Percentiles rank a stretch among this genome's conserved stretches.
Conservation (phyloP, 2,797 vertebrate species). For the Trachops cirrhosus region DNA sequence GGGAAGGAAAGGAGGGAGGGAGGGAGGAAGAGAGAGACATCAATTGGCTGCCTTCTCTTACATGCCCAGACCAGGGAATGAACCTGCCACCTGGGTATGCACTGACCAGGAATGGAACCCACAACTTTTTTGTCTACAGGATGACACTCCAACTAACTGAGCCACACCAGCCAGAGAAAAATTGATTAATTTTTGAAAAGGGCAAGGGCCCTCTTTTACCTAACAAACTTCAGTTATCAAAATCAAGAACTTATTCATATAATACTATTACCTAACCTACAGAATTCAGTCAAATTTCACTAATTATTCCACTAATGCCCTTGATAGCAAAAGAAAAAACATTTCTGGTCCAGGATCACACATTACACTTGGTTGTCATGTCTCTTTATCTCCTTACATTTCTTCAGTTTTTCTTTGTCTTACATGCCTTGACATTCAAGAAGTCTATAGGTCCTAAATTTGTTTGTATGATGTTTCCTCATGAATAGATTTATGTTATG, state of each 20-base stretch:
- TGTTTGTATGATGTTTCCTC: not conserved
- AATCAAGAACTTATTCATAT: not conserved
- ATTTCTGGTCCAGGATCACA: not conserved
- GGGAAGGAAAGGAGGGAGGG: not conserved
- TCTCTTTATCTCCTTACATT: not conserved
- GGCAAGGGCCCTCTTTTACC: not conserved
- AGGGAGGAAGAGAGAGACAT: not conserved
- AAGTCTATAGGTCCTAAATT: not conserved
- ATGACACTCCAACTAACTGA: not conserved
- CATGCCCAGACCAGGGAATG: not conserved
- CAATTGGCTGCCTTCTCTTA: not conserved
- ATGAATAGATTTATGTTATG: not conserved
- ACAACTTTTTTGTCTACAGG: not conserved
- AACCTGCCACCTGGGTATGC: not conserved
- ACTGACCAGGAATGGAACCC: not conserved
- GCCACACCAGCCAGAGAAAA: not conserved
- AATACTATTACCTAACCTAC: not conserved
- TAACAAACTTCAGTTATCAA: not conserved
- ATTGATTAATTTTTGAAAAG: not conserved
- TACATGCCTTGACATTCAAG: not conserved
- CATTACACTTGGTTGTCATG: not conserved
- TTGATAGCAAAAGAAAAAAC: not conserved
- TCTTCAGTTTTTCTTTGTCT: not conserved
- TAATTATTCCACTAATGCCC: not conserved
- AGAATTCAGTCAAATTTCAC: not conserved